phyloP scores from a whole-genome alignment of 2,888 invertebrate genomes.

The Stictocephala bisonia region DNA sequence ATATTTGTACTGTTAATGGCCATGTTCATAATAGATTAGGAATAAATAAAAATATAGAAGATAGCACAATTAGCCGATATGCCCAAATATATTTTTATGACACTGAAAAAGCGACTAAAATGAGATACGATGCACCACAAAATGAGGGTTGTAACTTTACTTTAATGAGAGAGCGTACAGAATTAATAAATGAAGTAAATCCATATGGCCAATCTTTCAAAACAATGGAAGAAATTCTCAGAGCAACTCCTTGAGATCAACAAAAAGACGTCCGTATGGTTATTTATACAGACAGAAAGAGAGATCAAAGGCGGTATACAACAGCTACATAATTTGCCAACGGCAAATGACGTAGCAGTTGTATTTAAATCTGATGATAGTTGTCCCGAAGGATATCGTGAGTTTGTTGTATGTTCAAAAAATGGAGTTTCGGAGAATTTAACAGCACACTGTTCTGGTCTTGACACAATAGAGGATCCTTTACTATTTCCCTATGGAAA shows the following conservation, averaged over 20 bases:
- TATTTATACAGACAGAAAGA: background rate
- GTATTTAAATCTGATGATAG: constrained; percentile 9
- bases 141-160: too few relatives aligned
- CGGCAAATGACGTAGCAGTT: background rate
- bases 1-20: too few relatives aligned
- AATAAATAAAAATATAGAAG: too few relatives aligned
- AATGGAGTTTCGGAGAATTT: background rate
- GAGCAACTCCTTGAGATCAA: background rate
- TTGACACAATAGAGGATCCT: background rate
- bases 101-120: too few relatives aligned
- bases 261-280: background rate
- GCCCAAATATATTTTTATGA: too few relatives aligned
- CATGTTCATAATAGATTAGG: too few relatives aligned
- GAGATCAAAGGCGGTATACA: background rate
- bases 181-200: background rate
- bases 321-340: constrained; percentile 12
- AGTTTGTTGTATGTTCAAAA: background rate
- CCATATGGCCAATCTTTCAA: background rate
- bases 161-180: too few relatives aligned
- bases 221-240: background rate
- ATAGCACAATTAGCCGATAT: too few relatives aligned
- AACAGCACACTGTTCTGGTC: background rate
- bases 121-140: too few relatives aligned
- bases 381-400: background rate
- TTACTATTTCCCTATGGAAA: background rate